Evolutionary conservation across 2,888 invertebrate genomes (phyloP), one percentile per base, ranked within the genome.

Genomic region (Diarsia dahlii): DNA sequence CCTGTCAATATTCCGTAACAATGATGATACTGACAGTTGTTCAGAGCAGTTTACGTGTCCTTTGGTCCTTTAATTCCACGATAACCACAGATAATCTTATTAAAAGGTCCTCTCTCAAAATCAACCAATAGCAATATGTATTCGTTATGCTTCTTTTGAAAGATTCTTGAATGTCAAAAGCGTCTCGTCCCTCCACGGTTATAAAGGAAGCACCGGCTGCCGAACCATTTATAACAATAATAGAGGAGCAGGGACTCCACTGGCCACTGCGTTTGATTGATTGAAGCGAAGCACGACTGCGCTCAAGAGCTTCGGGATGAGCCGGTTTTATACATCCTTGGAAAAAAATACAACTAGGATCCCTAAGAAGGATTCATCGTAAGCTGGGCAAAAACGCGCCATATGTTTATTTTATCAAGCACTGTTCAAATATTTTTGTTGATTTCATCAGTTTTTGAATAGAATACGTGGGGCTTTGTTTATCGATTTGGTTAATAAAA

Each of bases 211-310:
- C 76, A 71, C 67, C 71, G 79, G 60, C 75, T 76, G 81, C 76
- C 64, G 71, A 66, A 52, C 74, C 74, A 77, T 82, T 84, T 87
- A 77, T 84, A 82, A 86, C 82, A 87, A 82, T 86, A 86, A 82
- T 82, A 82, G 80, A 83, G 78, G 67, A 71, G 56, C 58, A 67
- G 63, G 58, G 75, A 80, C 81, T 82, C 74, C 75, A 81, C 50
- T 65, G 83, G 83, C 83, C 78, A 76, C 78, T 87, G 84, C 86
- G 78, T 86, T 85, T 91, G 92, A 92, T 92, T 90, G 91, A 91
- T 92, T 83, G 90, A 89, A 81, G 82, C 81, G 82, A 77, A 84
- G 80, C 80, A 73, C 58, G 28, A 34, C 28, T 63, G 52, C 79
- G 70, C 82, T 72, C 71, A 54, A 86, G 73, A 50, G 71, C 60